Base-by-base conservation (phyloP, 2,888 invertebrate species). In the Nysson spinosus region DNA sequence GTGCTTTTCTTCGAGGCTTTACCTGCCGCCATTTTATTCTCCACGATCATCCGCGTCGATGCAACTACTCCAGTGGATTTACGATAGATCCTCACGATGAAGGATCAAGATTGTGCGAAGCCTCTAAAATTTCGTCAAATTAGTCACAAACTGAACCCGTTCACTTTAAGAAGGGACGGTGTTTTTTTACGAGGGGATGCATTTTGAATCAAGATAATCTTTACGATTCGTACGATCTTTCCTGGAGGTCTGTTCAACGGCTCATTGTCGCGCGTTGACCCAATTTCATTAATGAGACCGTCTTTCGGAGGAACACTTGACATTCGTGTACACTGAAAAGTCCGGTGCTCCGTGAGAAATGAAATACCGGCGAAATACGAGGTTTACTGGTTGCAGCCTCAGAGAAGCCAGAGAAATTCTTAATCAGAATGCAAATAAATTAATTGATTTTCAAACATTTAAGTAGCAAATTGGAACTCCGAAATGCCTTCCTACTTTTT, bases 221-320 rank as follows among this genome's bases (percentile, higher is more conserved):
- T 64, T 60, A 60, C 65, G 50, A 56, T 61, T 67, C 56, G 55
- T 35, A 22, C 34, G 52, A 51, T 22, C n/a, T 72, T 78, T 74
- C 77, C 70, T 71, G 76, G 63, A 66, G 58, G 64, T 50, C 30
- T 65, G 68, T 75, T 77, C 74, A 62, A 52, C 51, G 50, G 69
- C 67, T 78, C 80, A 79, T 81, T 81, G 79, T 78, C 74, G 69
- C 73, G 64, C 63, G 60, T 68, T 66, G 77, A 81, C 77, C 81
- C 69, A 75, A 79, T 79, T 81, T 58, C 66, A 70, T 75, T 81
- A 79, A 81, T 79, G 81, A 82, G 78, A 52, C 64, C 66, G 69
- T 69, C 64, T 69, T 69, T 68, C 55, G 58, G 51, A 54, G 52
- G 44, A 40, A 49, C 54, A 51, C 68, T 65, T 42, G 40, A 22